Conservation (phyloP, 2,113 vertebrate species). For the Chunga burmeisteri region DNA sequence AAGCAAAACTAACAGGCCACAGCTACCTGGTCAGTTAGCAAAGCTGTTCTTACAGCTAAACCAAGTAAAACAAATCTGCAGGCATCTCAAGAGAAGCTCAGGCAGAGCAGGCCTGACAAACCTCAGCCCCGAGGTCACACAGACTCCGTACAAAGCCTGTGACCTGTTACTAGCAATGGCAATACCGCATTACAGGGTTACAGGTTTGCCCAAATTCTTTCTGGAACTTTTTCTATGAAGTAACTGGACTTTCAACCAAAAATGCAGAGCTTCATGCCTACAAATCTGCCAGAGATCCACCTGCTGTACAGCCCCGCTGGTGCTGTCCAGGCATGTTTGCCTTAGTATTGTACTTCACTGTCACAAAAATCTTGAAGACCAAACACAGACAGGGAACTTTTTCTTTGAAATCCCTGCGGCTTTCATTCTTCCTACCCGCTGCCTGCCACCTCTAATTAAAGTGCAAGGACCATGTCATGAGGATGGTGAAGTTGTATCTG, state of each 20-base stretch:
- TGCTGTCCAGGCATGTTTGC: neutral
- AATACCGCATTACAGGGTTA: neutral
- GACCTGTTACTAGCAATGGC: neutral
- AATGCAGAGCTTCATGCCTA: neutral
- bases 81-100: neutral
- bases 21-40: neutral
- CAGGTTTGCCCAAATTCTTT: neutral
- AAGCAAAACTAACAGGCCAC: neutral
- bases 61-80: neutral
- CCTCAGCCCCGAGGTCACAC: neutral
- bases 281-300: neutral
- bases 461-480: neutral
- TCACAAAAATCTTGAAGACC: neutral
- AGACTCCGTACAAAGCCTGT: neutral
- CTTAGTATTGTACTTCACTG: neutral
- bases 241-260: neutral
- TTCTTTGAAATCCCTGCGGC: neutral
- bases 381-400: neutral
- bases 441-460: constrained; percentile 11
- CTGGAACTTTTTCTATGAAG: neutral
- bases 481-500: neutral
- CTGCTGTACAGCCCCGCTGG: neutral
- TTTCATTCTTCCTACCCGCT: neutral
- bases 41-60: neutral
- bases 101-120: neutral